Base-by-base conservation (phyloP, 2,888 invertebrate genomes). In the Sinodicranocentrus sp. region DNA sequence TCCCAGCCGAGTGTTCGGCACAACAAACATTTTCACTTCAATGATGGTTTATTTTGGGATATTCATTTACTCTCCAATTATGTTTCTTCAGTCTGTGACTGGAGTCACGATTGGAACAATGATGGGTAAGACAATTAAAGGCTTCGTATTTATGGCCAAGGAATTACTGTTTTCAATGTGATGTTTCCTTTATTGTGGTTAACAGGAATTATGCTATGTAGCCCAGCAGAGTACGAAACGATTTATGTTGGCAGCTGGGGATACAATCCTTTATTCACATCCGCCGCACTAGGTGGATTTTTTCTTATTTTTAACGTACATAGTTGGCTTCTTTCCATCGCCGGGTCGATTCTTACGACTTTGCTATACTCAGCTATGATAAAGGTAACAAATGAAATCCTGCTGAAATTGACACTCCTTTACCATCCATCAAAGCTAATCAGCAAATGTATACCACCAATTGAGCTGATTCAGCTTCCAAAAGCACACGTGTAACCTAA, bases 191-290 rank as follows among this genome's bases (percentile, higher is more conserved):
- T n/a, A n/a, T n/a, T n/a, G n/a, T n/a, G n/a, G n/a, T n/a, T n/a
- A n/a, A n/a, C 6, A 13, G 59, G 25, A 59, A 23, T 10, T 33
- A 10, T 33, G 33, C 33, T 85, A 21, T 71, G 61, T 17, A 67
- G 13, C n/a, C 61, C 84, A n/a, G 75, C 75, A 3, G 75, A 82
- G 2, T 86, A 82, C 52, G 73, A 83, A 65, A 43, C 25, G 33
- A 13, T 88, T 8, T 87, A 86, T 25, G 57, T 82, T 57, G 88
- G 88, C 2, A 80, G 78, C 19, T 88, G 85, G 86, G 86, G 68
- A 1, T 87, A 85, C 79, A 87, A 86, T 43, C 68, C 84, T 5
- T 26, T 86, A 5, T 65, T 86, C 33, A 86, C 85, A 0, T 39
- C 84, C 15, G 71, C 72, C 6, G 82, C 85, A 0, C 73, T 88